phyloP scores from a whole-genome alignment of 2,888 invertebrate species.

The Allolobophora icterica region DNA sequence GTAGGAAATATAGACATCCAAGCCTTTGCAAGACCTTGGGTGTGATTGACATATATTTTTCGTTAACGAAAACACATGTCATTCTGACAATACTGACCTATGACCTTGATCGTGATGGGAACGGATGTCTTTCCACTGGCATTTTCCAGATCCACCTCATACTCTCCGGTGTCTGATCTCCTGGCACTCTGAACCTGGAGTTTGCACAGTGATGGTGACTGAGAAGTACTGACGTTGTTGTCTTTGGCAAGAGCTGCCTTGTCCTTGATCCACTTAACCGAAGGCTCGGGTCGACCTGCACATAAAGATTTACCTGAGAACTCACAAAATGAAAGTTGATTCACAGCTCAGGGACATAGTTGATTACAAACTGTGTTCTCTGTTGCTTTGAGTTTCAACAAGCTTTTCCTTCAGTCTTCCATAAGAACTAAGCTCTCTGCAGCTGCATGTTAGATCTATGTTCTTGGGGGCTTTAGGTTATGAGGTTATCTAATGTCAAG shows the following conservation, averaged over 20 bases:
- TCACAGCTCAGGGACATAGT: background rate
- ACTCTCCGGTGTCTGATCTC: constrained; percentile 78
- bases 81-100: constrained; percentile 53
- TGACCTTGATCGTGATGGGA: constrained; percentile 67
- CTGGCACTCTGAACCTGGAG: constrained; percentile 62
- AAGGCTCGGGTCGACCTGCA: constrained; percentile 20
- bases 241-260: constrained; percentile 26
- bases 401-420: background rate
- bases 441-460: background rate
- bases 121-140: constrained; percentile 77
- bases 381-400: too few species aligned
- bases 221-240: constrained; percentile 21
- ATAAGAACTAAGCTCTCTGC: background rate
- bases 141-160: constrained; percentile 90
- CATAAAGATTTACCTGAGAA: background rate
- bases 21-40: background rate
- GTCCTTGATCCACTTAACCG: constrained; percentile 24
- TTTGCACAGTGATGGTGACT: constrained; percentile 23
- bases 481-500: too few species aligned
- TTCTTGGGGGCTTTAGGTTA: background rate
- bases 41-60: too few species aligned
- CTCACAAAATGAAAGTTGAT: background rate
- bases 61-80: background rate
- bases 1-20: too few species aligned
- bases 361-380: background rate